These are phyloP conservation scores for Dromococcyx pavoninus DNA, from an alignment of 2,797 vertebrate species.

Conservation along the genomic window DNA sequence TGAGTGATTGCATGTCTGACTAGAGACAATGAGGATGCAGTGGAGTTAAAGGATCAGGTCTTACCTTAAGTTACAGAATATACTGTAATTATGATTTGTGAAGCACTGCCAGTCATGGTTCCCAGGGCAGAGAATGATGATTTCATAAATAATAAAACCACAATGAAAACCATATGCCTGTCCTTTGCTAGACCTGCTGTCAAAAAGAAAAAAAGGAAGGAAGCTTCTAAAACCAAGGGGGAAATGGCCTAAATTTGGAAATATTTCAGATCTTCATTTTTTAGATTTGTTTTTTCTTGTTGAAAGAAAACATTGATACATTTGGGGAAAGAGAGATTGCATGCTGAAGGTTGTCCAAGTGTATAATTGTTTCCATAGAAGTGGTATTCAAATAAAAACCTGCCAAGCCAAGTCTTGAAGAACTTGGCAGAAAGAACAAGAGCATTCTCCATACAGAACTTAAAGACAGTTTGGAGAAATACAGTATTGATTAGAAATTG, in stretches of 20 bases:
- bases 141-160: constrained; percentile 3
- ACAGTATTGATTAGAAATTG: not conserved
- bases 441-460: not conserved
- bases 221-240: not conserved
- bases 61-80: not conserved
- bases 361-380: not conserved
- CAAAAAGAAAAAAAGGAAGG: not conserved
- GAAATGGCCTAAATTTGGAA: not conserved
- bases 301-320: not conserved
- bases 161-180: not conserved
- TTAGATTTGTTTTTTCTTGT: not conserved
- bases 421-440: not conserved
- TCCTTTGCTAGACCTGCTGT: not conserved
- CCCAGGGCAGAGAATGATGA: not conserved
- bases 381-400: not conserved
- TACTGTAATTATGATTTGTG: not conserved
- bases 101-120: not conserved
- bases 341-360: not conserved
- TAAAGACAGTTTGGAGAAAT: not conserved
- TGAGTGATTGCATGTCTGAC: not conserved
- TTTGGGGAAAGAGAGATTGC: not conserved
- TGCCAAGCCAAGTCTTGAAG: not conserved
- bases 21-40: not conserved
- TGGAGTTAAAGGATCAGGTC: not conserved
- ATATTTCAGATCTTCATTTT: not conserved